Evolutionary conservation across 2,113 vertebrate species (phyloP).

Genomic region (Jacana jacana): DNA sequence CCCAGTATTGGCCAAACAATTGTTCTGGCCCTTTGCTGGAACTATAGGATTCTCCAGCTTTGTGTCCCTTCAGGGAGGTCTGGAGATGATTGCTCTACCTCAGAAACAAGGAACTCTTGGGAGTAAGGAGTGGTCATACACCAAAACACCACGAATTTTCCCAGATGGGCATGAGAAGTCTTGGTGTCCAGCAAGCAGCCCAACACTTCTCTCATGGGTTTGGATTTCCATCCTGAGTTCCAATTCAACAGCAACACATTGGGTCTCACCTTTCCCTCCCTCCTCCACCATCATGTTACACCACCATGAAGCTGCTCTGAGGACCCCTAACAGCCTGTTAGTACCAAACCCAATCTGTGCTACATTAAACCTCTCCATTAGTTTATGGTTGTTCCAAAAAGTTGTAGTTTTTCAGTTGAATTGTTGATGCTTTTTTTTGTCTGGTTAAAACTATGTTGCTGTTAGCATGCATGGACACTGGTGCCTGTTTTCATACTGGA

Average conservation of each 20-base stretch:
- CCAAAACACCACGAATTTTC: background rate
- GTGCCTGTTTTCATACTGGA: background rate
- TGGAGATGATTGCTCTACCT: background rate
- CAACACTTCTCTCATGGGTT: background rate
- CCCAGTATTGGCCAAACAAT: background rate
- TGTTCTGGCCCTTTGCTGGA: background rate
- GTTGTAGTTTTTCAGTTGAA: background rate
- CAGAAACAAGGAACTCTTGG: background rate
- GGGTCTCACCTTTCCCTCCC: background rate
- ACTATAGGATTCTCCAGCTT: background rate
- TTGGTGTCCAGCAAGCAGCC: background rate
- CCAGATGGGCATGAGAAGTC: background rate
- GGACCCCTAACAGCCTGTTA: background rate
- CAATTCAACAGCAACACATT: background rate
- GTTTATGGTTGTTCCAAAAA: background rate
- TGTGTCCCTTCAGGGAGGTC: background rate
- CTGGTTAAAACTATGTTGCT: background rate
- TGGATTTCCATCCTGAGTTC: background rate
- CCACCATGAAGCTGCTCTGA: background rate
- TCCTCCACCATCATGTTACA: background rate
- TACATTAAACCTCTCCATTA: background rate
- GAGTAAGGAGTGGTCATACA: background rate
- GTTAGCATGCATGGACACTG: background rate
- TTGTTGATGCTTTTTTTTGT: background rate
- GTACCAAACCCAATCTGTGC: background rate